phyloP scores from a whole-genome alignment of 1,140 invertebrate genomes.

The Wasmannia auropunctata region DNA sequence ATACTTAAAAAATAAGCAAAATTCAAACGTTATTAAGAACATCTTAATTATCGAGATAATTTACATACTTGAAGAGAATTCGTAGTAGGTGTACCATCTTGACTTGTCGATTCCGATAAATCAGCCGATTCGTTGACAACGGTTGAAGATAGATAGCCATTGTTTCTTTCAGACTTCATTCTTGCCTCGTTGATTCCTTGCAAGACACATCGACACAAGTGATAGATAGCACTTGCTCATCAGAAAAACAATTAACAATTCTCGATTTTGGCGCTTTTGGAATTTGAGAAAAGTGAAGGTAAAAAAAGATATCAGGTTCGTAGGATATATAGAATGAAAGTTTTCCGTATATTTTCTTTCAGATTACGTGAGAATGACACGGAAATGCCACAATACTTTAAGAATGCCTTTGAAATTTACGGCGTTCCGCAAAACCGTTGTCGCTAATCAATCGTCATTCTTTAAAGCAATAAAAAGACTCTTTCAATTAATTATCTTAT shows the following conservation, averaged over 20 bases:
- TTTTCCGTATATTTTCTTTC: not conserved
- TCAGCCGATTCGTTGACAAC: constrained; percentile 71
- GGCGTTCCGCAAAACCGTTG: no score
- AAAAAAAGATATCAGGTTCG: not conserved
- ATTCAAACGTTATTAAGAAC: no score
- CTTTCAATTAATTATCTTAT: no score
- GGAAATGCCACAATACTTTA: not conserved
- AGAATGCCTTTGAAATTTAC: not conserved
- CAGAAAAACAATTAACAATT: not conserved
- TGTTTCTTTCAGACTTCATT: constrained; percentile 78
- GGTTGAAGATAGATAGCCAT: constrained; percentile 76
- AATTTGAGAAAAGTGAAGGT: not conserved
- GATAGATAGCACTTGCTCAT: constrained; percentile 7
- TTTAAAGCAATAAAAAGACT: no score
- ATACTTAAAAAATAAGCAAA: no score
- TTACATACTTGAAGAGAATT: constrained; percentile 77
- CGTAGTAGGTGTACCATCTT: constrained; percentile 58
- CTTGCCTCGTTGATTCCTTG: not conserved
- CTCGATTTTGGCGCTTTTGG: not conserved
- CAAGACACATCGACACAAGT: not conserved
- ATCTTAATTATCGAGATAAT: not conserved
- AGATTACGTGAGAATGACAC: not conserved
- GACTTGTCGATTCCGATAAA: constrained; percentile 63
- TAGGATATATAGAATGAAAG: not conserved
- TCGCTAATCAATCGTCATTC: no score